Percentiles rank a stretch among this genome's conserved stretches.
phyloP scores from a whole-genome alignment of 2,888 invertebrate species.

The Clunio marinus region DNA sequence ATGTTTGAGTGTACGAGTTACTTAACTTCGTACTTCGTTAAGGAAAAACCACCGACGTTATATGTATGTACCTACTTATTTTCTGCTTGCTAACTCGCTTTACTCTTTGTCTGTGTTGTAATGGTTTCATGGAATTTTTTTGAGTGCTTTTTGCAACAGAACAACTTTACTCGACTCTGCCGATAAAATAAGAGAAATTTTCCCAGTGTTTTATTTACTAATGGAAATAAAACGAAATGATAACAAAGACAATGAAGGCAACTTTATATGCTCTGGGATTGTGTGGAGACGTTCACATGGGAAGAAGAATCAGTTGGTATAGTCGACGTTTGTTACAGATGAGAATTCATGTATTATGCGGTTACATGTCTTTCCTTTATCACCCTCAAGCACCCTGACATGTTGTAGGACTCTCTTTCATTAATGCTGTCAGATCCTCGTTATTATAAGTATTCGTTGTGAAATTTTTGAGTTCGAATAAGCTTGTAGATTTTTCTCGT shows the following conservation, averaged over 20 bases:
- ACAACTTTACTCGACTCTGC: not conserved
- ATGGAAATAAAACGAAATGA: not conserved
- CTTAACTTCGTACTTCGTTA: no score
- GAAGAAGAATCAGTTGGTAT: no score
- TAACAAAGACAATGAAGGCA: not conserved
- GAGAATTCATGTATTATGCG: slow-evolving; percentile 19
- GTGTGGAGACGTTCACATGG: not conserved
- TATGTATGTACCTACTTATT: no score
- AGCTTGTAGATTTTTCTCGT: no score
- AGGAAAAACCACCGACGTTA: no score
- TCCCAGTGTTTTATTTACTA: not conserved
- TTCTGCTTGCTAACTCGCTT: no score
- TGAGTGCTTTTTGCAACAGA: not conserved
- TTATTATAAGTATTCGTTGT: not conserved
- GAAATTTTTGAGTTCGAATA: not conserved
- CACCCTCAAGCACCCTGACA: slow-evolving; percentile 1
- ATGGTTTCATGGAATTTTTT: not conserved
- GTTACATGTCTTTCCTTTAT: slow-evolving; percentile 12
- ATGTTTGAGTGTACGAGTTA: no score
- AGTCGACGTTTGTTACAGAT: not conserved
- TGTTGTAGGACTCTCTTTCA: slow-evolving; percentile 10
- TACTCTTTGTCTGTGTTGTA: no score
- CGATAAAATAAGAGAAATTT: not conserved
- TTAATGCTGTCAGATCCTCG: slow-evolving; percentile 3
- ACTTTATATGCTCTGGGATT: not conserved